phyloP scores from a whole-genome alignment of 2,113 vertebrate species.

The Pica pica region DNA sequence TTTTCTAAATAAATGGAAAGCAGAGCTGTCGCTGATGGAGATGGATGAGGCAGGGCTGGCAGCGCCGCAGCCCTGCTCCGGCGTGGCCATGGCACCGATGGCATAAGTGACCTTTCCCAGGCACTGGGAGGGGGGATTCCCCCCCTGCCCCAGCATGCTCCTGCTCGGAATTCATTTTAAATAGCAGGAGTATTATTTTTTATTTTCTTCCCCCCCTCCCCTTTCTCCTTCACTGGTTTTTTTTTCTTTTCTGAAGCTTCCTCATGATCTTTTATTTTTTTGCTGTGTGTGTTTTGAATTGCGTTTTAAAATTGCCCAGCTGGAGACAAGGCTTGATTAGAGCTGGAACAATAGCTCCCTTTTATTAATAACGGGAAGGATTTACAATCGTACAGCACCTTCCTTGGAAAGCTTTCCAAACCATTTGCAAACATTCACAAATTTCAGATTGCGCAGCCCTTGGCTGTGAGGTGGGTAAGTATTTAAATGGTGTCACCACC shows the following conservation, averaged over 20 bases:
- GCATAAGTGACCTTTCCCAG: slow-evolving; percentile 50
- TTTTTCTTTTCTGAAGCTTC: background rate
- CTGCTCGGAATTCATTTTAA: background rate
- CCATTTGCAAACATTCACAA: slow-evolving; percentile 32
- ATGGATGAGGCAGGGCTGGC: slow-evolving; percentile 14
- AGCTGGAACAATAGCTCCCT: slow-evolving; percentile 39
- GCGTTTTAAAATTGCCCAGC: slow-evolving; percentile 30
- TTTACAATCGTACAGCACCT: slow-evolving; percentile 41
- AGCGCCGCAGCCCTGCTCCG: background rate
- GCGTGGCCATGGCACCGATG: background rate
- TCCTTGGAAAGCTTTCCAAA: slow-evolving; percentile 51
- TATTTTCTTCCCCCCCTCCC: background rate
- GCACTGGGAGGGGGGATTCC: background rate
- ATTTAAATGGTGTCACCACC: background rate
- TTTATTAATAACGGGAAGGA: slow-evolving; percentile 51
- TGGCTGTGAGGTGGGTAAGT: slow-evolving; percentile 47
- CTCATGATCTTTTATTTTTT: background rate
- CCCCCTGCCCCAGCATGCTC: background rate
- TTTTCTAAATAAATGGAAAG: background rate
- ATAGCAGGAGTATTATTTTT: background rate
- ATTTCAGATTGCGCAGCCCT: slow-evolving; percentile 30
- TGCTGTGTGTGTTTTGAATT: background rate
- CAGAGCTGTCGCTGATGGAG: background rate
- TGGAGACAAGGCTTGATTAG: slow-evolving; percentile 43
- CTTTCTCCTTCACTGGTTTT: background rate